A percentile compares a stretch with the other conserved stretches of the same genome.
Evolutionary conservation across 92 coral and sea anemone genomes (phyloP).

Genomic region (Palythoa heliodiscus): DNA sequence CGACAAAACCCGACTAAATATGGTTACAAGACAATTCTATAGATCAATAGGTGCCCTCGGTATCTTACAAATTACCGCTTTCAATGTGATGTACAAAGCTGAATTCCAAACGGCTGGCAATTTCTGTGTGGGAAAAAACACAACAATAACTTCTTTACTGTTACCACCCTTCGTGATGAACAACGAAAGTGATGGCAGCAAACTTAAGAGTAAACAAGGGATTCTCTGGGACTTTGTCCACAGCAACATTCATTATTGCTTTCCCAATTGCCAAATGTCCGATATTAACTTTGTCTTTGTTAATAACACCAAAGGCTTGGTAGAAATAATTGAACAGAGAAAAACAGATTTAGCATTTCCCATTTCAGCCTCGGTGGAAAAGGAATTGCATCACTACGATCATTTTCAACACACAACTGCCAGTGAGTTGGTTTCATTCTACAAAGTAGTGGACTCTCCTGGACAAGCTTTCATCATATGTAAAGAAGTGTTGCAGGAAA

Average conservation of each 20-base stretch:
- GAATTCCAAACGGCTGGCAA: not conserved
- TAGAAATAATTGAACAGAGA: constrained; percentile 14
- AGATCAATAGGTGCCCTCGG: not conserved
- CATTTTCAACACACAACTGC: constrained; percentile 34
- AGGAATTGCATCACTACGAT: constrained; percentile 17
- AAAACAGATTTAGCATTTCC: constrained; percentile 50
- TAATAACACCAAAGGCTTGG: constrained; percentile 11
- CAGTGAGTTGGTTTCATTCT: constrained; percentile 23
- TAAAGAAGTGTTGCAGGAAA: constrained; percentile 26
- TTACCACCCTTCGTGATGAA: constrained; percentile 33
- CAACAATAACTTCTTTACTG: not conserved
- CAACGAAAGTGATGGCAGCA: not conserved
- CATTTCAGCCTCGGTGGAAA: constrained; percentile 36
- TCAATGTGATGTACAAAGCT: not conserved
- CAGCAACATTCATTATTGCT: constrained; percentile 26
- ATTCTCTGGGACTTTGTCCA: constrained; percentile 23
- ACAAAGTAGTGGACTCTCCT: not conserved
- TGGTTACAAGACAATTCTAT: not conserved
- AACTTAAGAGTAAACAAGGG: not conserved
- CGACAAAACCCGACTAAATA: not conserved
- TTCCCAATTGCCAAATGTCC: constrained; percentile 17
- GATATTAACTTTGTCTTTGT: constrained; percentile 23
- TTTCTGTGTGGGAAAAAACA: not conserved
- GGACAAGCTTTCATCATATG: constrained; percentile 35
- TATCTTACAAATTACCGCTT: not conserved